These are phyloP conservation scores for Hyla sarda DNA, from an alignment of 2,113 vertebrate species.

Conservation along the genomic window DNA sequence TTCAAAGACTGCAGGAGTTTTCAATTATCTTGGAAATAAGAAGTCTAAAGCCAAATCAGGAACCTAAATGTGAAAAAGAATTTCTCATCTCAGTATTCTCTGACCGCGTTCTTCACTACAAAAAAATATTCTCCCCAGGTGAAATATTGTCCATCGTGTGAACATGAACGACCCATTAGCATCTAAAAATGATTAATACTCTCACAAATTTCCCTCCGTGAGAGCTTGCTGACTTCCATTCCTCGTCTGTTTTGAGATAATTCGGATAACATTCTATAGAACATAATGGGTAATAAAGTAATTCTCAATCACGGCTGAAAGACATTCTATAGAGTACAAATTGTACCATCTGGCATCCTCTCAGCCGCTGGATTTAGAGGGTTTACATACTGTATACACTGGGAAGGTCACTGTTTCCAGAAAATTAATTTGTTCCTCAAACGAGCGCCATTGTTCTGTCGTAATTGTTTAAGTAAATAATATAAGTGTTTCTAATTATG, in stretches of 20 bases:
- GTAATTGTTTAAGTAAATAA: constrained; percentile 52
- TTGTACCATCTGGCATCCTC: constrained; percentile 25
- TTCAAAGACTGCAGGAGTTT: no score
- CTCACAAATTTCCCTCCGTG: neutral
- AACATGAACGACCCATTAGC: constrained; percentile 22
- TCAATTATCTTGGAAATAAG: neutral
- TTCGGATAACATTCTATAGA: constrained; percentile 39
- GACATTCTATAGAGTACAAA: constrained; percentile 29
- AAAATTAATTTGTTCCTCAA: constrained; percentile 45
- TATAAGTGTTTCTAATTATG: constrained; percentile 51
- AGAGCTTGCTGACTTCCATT: neutral
- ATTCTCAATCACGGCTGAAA: constrained; percentile 44
- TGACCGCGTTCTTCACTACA: no score
- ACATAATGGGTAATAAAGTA: constrained; percentile 40
- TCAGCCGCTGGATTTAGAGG: constrained; percentile 7
- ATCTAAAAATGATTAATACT: constrained; percentile 27
- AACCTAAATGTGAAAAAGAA: neutral
- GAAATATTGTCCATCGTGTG: neutral
- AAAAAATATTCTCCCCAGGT: neutral
- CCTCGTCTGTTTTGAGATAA: constrained; percentile 27
- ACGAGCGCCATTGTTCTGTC: constrained; percentile 14
- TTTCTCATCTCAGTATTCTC: neutral
- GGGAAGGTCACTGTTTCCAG: constrained; percentile 38
- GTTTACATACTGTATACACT: constrained; percentile 3
- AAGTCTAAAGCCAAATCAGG: neutral